Percentiles rank a stretch among this genome's conserved stretches.
These are phyloP conservation scores for Neoaliturus tenellus DNA, from an alignment of 2,888 invertebrate species.

Conservation along the genomic window DNA sequence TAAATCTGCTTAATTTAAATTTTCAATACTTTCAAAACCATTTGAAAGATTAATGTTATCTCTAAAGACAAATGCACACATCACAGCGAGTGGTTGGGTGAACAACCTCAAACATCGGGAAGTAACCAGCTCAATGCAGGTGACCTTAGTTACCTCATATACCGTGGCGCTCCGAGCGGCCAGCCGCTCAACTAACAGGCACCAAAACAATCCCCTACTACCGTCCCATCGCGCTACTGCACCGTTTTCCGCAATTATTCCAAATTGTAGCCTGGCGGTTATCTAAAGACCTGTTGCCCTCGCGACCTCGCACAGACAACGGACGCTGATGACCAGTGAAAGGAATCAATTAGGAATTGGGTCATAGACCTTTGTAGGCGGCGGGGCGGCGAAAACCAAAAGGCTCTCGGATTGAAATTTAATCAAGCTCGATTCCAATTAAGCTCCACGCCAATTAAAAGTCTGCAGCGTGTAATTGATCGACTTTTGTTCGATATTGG, in stretches of 20 bases:
- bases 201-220: background rate
- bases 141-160: background rate
- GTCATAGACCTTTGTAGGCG: conserved; percentile 7
- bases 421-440: conserved; percentile 12
- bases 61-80: too few species aligned
- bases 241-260: background rate
- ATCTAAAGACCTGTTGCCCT: background rate
- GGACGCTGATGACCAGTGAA: background rate
- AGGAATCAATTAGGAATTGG: background rate
- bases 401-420: background rate
- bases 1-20: too few species aligned
- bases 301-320: background rate
- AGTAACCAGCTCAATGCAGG: background rate
- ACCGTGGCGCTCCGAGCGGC: background rate
- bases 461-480: background rate
- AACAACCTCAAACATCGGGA: background rate
- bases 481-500: background rate
- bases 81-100: too few species aligned
- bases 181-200: background rate
- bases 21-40: too few species aligned
- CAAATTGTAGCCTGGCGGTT: background rate
- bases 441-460: background rate
- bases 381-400: conserved; percentile 1
- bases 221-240: background rate
- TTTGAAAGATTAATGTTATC: too few species aligned